Conservation (phyloP, 2,888 invertebrate genomes). For the Folsomia candida region DNA sequence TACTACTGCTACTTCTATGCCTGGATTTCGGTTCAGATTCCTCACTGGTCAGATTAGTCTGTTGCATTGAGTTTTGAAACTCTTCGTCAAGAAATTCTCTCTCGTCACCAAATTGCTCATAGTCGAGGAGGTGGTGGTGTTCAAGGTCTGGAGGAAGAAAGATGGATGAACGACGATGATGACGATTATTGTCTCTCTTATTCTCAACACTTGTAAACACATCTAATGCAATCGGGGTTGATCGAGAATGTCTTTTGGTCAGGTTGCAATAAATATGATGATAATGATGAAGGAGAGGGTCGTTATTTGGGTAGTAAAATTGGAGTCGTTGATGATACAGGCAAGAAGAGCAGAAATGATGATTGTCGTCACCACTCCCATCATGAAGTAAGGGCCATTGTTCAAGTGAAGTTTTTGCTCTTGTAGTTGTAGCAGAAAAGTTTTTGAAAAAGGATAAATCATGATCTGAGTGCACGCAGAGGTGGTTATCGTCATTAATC, state of each 20-base stretch:
- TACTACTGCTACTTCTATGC: not conserved
- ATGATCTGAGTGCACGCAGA: constrained; percentile 22
- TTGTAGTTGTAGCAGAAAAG: constrained; percentile 29
- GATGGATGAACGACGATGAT: no score
- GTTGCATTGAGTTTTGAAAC: no score
- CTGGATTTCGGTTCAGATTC: no score
- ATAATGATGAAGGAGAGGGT: not conserved
- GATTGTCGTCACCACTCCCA: not conserved
- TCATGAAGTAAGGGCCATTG: not conserved
- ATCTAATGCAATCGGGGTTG: constrained; percentile 30
- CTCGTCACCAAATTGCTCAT: not conserved
- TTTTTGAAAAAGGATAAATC: constrained; percentile 34
- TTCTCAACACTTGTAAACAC: not conserved
- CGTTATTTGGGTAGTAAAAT: not conserved
- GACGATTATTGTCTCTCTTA: not conserved
- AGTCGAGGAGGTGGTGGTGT: not conserved
- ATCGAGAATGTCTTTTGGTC: constrained; percentile 19
- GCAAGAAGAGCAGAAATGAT: not conserved
- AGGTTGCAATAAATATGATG: not conserved
- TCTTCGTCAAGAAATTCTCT: not conserved
- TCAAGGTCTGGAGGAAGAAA: no score
- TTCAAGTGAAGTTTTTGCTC: constrained; percentile 23
- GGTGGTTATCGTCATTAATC: constrained; percentile 4
- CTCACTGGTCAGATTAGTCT: no score
- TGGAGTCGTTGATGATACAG: not conserved